Evolutionary conservation across 2,113 vertebrate species (phyloP).

Genomic region (Galeopterus variegatus): DNA sequence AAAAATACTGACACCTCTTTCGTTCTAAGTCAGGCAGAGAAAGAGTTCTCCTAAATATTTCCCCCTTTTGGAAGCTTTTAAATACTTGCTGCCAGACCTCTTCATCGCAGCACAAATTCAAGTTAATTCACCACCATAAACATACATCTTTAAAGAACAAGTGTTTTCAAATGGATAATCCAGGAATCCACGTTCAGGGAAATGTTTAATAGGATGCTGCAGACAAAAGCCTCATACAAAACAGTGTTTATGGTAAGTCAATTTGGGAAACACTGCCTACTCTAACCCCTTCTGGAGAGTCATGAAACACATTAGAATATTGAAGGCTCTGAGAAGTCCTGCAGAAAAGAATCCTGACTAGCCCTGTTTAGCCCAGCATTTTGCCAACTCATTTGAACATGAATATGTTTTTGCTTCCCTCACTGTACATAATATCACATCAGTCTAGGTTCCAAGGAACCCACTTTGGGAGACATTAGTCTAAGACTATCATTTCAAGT

Average conservation of each 20-base stretch:
- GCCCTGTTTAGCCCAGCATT: background rate
- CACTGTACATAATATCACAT: background rate
- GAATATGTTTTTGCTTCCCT: background rate
- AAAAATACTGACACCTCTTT: background rate
- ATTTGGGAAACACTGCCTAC: background rate
- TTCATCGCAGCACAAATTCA: background rate
- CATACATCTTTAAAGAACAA: background rate
- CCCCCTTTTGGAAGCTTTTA: background rate
- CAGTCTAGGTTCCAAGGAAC: background rate
- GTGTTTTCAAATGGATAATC: background rate
- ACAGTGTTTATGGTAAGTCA: background rate
- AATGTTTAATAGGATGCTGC: background rate
- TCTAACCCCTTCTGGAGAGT: background rate
- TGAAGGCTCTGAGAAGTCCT: background rate
- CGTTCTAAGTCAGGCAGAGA: constrained; percentile 25
- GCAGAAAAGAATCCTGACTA: background rate
- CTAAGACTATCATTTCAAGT: background rate
- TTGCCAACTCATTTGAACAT: background rate
- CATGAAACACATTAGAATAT: background rate
- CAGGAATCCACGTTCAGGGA: background rate
- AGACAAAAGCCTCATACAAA: background rate
- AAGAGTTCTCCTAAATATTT: background rate
- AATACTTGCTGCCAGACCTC: background rate
- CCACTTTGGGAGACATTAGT: background rate
- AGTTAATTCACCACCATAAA: background rate